Evolutionary conservation across 2,888 invertebrate genomes (phyloP).

Genomic region (Neria commutata): DNA sequence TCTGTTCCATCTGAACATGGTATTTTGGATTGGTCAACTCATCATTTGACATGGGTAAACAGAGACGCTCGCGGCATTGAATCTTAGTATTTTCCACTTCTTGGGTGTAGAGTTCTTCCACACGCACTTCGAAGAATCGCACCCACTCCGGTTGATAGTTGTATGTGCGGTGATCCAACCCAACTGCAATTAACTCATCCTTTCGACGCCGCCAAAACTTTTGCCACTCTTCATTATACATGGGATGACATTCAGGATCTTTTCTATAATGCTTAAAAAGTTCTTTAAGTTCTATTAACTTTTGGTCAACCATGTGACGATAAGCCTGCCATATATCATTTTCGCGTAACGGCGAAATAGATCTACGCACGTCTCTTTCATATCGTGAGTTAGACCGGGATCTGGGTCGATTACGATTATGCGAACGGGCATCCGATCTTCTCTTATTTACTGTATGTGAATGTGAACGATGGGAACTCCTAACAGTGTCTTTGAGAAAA

Average conservation of each 20-base stretch:
- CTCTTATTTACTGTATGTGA: slow-evolving; percentile 15
- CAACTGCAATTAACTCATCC: slow-evolving; percentile 68
- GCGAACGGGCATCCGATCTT: too few species aligned
- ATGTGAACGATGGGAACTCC: slow-evolving; percentile 15
- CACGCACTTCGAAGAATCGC: slow-evolving; percentile 77
- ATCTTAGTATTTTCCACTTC: slow-evolving; percentile 65
- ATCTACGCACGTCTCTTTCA: slow-evolving; percentile 34
- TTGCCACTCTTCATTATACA: slow-evolving; percentile 86
- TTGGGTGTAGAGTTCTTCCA: slow-evolving; percentile 76
- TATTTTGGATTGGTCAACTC: slow-evolving; percentile 69
- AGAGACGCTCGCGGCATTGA: slow-evolving; percentile 46
- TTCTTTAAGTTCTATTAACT: slow-evolving; percentile 56
- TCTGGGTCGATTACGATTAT: slow-evolving; percentile 22
- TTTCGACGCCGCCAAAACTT: slow-evolving; percentile 84
- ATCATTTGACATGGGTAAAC: slow-evolving; percentile 55
- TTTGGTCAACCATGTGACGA: slow-evolving; percentile 52
- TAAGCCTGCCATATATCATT: slow-evolving; percentile 57
- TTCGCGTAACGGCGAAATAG: slow-evolving; percentile 49
- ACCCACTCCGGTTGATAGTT: slow-evolving; percentile 91
- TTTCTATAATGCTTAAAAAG: slow-evolving; percentile 67
- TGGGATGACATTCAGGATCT: slow-evolving; percentile 84
- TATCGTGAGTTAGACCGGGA: slow-evolving; percentile 28
- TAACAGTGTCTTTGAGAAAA: slow-evolving; percentile 46
- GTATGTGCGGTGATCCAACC: slow-evolving; percentile 72
- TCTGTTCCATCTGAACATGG: slow-evolving; percentile 66